These are phyloP conservation scores for Nephila pilipes DNA, from an alignment of 1,140 invertebrate genomes.

Conservation along the genomic window DNA sequence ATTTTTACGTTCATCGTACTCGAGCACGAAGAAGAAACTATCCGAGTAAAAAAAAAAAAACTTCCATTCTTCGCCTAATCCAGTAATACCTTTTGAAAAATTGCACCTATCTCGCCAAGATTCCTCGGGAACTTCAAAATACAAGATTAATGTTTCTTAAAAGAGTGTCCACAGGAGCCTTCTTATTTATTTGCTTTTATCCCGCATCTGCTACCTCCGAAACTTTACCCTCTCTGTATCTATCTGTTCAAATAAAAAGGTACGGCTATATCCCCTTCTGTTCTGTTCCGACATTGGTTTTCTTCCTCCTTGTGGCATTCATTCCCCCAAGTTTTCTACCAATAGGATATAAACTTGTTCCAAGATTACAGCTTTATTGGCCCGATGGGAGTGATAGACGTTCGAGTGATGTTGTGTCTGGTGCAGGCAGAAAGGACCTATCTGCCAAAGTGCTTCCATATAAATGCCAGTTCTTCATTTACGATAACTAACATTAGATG, in stretches of 20 bases:
- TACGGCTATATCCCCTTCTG: neutral
- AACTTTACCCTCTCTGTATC: slow-evolving; percentile 40
- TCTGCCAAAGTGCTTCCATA: slow-evolving; percentile 3
- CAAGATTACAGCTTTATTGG: slow-evolving; percentile 74
- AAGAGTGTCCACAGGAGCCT: slow-evolving; percentile 57
- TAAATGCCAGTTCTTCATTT: neutral
- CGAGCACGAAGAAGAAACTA: neutral
- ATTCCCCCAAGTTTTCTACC: slow-evolving; percentile 13
- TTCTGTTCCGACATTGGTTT: slow-evolving; percentile 19
- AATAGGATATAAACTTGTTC: slow-evolving; percentile 73
- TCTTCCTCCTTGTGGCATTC: neutral
- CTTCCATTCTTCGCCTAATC: slow-evolving; percentile 68
- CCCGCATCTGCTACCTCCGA: slow-evolving; percentile 42
- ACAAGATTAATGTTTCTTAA: slow-evolving; percentile 76
- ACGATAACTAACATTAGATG: too few relatives aligned
- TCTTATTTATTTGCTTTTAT: slow-evolving; percentile 45
- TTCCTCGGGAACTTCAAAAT: slow-evolving; percentile 72
- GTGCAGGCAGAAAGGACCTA: neutral
- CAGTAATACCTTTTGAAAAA: slow-evolving; percentile 76
- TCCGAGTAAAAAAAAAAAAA: slow-evolving; percentile 19
- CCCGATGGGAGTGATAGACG: slow-evolving; percentile 38
- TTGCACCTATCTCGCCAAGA: slow-evolving; percentile 65
- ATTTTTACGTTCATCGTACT: slow-evolving; percentile 28
- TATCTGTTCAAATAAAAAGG: slow-evolving; percentile 64
- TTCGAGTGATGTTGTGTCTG: neutral